Conservation (phyloP, 1,140 invertebrate species). For the Ceratitis capitata region DNA sequence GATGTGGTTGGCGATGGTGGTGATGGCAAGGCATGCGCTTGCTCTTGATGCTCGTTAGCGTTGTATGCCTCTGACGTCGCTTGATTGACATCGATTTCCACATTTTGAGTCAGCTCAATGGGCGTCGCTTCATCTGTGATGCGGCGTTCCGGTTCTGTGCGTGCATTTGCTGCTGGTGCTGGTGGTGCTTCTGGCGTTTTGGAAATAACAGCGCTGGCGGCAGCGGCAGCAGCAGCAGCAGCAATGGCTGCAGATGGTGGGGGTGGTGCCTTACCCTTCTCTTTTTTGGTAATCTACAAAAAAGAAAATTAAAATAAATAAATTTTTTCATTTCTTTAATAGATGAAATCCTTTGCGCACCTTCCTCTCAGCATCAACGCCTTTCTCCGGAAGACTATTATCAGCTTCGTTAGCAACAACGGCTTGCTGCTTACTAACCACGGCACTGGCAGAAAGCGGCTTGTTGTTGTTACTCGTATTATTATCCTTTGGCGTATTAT, state of each 20-base stretch:
- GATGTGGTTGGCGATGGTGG: slow-evolving; percentile 66
- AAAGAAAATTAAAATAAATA: neutral
- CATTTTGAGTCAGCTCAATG: neutral
- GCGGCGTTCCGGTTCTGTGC: slow-evolving; percentile 34
- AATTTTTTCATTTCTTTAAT: neutral
- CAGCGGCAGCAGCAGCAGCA: too few relatives aligned
- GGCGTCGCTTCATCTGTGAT: neutral
- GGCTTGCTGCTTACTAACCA: neutral
- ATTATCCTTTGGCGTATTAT: slow-evolving; percentile 11
- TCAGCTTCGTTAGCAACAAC: neutral
- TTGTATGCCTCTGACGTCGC: neutral
- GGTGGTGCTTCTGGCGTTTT: slow-evolving; percentile 52
- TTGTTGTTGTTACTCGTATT: slow-evolving; percentile 22
- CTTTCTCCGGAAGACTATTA: neutral
- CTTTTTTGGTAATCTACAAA: slow-evolving; percentile 70
- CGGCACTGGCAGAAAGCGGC: neutral
- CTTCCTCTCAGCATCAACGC: slow-evolving; percentile 33
- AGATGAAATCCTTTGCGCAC: neutral
- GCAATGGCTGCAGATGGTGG: slow-evolving; percentile 68
- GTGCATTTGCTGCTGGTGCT: slow-evolving; percentile 56
- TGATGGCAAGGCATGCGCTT: slow-evolving; percentile 55
- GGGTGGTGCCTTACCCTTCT: slow-evolving; percentile 77
- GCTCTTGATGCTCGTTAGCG: neutral
- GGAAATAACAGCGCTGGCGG: slow-evolving; percentile 42
- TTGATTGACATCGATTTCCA: slow-evolving; percentile 4